Evolutionary conservation across 2,888 invertebrate genomes (phyloP).

Genomic region (Eucera pruinosa): DNA sequence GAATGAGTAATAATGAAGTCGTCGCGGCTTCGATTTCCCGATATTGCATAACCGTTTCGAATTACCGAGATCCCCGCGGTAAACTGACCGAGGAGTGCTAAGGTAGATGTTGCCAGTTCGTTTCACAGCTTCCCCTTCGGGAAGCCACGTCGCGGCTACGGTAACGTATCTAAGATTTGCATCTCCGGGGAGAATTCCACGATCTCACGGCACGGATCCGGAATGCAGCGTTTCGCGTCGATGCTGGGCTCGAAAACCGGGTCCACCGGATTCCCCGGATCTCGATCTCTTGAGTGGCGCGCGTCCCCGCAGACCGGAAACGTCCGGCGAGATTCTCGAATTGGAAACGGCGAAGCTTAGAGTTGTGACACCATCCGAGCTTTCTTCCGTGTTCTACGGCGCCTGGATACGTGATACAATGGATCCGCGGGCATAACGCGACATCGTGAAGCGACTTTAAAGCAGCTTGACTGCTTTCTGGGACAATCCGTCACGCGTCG

Average conservation of each 20-base stretch:
- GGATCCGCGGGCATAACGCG: slow-evolving; percentile 12
- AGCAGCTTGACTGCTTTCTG: slow-evolving; percentile 9
- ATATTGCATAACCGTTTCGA: slow-evolving; percentile 20
- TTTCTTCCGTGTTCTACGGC: slow-evolving; percentile 7
- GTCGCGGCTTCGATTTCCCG: neutral
- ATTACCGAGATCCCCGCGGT: neutral
- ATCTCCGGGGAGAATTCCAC: slow-evolving; percentile 52
- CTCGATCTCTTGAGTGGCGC: slow-evolving; percentile 22
- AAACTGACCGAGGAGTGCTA: neutral
- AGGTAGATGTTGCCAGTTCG: slow-evolving; percentile 10
- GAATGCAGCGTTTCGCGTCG: slow-evolving; percentile 33
- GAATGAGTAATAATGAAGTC: neutral
- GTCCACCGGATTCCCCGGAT: slow-evolving; percentile 34
- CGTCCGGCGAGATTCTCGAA: slow-evolving; percentile 30
- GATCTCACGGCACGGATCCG: slow-evolving; percentile 45
- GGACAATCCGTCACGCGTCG: slow-evolving; percentile 28
- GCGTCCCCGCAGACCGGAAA: slow-evolving; percentile 26
- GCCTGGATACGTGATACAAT: slow-evolving; percentile 12
- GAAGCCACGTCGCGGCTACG: slow-evolving; percentile 36
- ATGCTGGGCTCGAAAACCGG: slow-evolving; percentile 25
- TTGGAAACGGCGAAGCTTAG: slow-evolving; percentile 9
- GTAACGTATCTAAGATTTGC: slow-evolving; percentile 53
- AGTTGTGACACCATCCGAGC: neutral
- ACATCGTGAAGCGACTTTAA: slow-evolving; percentile 17
- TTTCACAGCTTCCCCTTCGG: slow-evolving; percentile 18